A percentile compares a stretch with the other conserved stretches of the same genome.
Evolutionary conservation across 2,797 vertebrate species (phyloP).

Genomic region (Tauraco hartlaubi): DNA sequence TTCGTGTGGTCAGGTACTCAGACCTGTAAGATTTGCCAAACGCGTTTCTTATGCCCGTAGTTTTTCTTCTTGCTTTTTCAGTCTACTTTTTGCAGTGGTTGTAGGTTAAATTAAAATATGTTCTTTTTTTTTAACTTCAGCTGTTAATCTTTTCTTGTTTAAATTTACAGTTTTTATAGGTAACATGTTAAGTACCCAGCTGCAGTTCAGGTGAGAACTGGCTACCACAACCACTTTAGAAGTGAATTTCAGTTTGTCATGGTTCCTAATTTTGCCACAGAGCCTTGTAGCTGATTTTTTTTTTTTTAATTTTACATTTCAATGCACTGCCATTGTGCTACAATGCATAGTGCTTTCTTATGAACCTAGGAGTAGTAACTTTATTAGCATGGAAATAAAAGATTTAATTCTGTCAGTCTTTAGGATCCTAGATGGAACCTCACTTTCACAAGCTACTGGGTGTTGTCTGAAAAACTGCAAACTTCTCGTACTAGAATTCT

Average conservation of each 20-base stretch:
- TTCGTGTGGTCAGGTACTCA: background rate
- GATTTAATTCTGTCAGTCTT: background rate
- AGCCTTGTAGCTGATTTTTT: background rate
- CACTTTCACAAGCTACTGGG: background rate
- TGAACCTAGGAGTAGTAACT: background rate
- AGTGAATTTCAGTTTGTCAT: fast-evolving
- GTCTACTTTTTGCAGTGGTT: background rate
- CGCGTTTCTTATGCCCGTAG: fast-evolving
- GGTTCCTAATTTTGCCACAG: background rate
- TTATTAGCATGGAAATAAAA: background rate
- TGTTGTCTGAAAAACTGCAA: background rate
- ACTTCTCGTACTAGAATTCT: background rate
- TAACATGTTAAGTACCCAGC: fast-evolving
- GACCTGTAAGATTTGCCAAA: background rate
- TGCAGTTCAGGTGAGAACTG: background rate
- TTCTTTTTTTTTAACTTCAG: background rate
- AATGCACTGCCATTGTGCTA: fast-evolving
- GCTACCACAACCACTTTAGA: background rate
- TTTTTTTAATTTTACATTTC: background rate
- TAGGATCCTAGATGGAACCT: background rate
- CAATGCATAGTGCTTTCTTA: background rate
- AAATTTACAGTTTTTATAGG: background rate
- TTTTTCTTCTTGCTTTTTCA: fast-evolving
- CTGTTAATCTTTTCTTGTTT: background rate
- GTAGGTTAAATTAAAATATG: background rate